Percentiles rank a stretch among this genome's conserved stretches.
Evolutionary conservation across 2,797 vertebrate genomes (phyloP).

Genomic region (Cynodonichthys magdalenae): DNA sequence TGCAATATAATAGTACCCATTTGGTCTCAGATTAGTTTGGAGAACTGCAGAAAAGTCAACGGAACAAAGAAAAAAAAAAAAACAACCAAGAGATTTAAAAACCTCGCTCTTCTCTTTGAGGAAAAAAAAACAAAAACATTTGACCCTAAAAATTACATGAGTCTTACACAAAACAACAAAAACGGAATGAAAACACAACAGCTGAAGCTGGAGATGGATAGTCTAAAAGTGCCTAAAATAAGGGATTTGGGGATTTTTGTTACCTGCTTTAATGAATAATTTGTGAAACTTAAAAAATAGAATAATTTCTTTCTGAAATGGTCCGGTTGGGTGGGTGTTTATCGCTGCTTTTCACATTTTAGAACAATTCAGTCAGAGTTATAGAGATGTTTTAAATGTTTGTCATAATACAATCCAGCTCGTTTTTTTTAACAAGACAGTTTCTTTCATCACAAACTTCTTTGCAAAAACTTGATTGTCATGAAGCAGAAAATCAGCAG

Average conservation of each 20-base stretch:
- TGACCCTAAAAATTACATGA: conserved; percentile 37
- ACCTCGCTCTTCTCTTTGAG: conserved; percentile 12
- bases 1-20: conserved; percentile 79
- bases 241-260: conserved; percentile 15
- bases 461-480: conserved; percentile 44
- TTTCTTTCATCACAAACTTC: conserved; percentile 12
- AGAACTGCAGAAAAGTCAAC: conserved; percentile 63
- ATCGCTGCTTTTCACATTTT: conserved; percentile 10
- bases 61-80: conserved; percentile 30
- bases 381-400: neutral
- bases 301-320: conserved; percentile 17
- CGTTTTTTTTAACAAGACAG: neutral
- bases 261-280: conserved; percentile 11
- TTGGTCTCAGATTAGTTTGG: conserved; percentile 74
- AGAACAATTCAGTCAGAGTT: neutral
- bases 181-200: conserved; percentile 23
- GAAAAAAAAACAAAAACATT: conserved; percentile 44
- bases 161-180: conserved; percentile 32
- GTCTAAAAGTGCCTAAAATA: conserved; percentile 69
- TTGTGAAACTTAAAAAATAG: conserved; percentile 1
- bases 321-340: conserved; percentile 14
- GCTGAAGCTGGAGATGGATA: conserved; percentile 30
- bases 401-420: too few species aligned
- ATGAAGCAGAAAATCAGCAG: neutral
- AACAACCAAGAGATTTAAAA: neutral